These are phyloP conservation scores for Lacanobia oleracea DNA, from an alignment of 2,888 invertebrate genomes.

Conservation along the genomic window DNA sequence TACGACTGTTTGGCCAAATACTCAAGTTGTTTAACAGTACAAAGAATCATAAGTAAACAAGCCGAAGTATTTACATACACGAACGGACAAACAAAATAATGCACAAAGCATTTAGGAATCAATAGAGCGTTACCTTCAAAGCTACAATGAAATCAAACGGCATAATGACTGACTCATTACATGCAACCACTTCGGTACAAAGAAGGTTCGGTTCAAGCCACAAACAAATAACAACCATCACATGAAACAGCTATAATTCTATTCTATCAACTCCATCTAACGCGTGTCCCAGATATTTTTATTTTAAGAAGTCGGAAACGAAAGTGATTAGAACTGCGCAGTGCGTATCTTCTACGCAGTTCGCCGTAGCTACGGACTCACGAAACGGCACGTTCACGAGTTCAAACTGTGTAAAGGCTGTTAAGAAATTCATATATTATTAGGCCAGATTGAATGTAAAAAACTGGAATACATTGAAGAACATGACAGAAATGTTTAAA, in stretches of 20 bases:
- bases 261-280: slow-evolving; percentile 10
- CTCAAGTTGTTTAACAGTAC: slow-evolving; percentile 12
- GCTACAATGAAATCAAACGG: slow-evolving; percentile 46
- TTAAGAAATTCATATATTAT: neutral
- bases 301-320: slow-evolving; percentile 25
- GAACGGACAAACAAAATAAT: slow-evolving; percentile 37
- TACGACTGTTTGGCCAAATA: slow-evolving; percentile 14
- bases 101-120: slow-evolving; percentile 46
- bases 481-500: neutral
- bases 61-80: slow-evolving; percentile 22
- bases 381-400: neutral
- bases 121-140: slow-evolving; percentile 53
- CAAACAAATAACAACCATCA: slow-evolving; percentile 29
- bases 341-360: slow-evolving; percentile 11
- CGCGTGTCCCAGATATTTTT: slow-evolving; percentile 22
- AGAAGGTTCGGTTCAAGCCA: slow-evolving; percentile 22
- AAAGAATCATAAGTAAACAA: slow-evolving; percentile 34
- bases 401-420: neutral
- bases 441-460: neutral
- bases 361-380: slow-evolving; percentile 2
- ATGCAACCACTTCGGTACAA: slow-evolving; percentile 13
- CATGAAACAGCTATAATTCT: slow-evolving; percentile 21
- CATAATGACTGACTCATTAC: slow-evolving; percentile 47
- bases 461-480: neutral
- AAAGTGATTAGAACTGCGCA: slow-evolving; percentile 38